Evolutionary conservation across 2,888 invertebrate species (phyloP), one percentile per base, ranked within the genome.

Genomic region (Hylaea fasciaria): DNA sequence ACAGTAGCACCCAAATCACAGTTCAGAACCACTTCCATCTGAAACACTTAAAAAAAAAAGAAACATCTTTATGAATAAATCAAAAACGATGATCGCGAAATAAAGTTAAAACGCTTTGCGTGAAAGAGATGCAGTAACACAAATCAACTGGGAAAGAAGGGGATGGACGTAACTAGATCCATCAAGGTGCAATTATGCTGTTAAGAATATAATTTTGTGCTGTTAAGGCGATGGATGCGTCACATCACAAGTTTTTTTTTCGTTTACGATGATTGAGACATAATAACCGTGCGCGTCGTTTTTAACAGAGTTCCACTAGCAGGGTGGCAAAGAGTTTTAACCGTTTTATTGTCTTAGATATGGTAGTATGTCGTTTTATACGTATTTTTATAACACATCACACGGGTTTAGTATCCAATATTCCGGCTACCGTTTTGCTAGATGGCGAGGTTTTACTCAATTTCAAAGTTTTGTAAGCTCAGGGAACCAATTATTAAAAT

Each of bases 181-280:
- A 75, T 58, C 62, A 72, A 81, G 77, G 71, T 82, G 77, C 83
- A 86, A 88, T 89, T 88, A 89, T 86, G 83, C 81, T 83, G 87
- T 88, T 87, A 80, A 80, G 77, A 81, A 78, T 81, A 84, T 88
- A 87, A 87, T 87, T 84, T 84, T 71, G 80, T 73, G 82, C 82
- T 82, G 80, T 79, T 81, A 78, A 78, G 75, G 79, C 78, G 83
- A 76, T 78, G 80, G 73, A 75, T 81, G 77, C 78, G 79, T 79
- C 85, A 85, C 81, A 77, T 86, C 52, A 45, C 39, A 47, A 51
- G 41, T 51, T 73, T 74, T 66, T 71, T 73, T 73, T 66, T 67
- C 13, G 4, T 46, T 68, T 66, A 65, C 64, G 54, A 57, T 66
- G 73, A 81, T 83, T 82, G 75, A 81, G 81, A 75, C 64, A 55